Evolutionary conservation across 2,797 vertebrate genomes (phyloP), one percentile per base, ranked within the genome.

Genomic region (Phrynocephalus forsythii): DNA sequence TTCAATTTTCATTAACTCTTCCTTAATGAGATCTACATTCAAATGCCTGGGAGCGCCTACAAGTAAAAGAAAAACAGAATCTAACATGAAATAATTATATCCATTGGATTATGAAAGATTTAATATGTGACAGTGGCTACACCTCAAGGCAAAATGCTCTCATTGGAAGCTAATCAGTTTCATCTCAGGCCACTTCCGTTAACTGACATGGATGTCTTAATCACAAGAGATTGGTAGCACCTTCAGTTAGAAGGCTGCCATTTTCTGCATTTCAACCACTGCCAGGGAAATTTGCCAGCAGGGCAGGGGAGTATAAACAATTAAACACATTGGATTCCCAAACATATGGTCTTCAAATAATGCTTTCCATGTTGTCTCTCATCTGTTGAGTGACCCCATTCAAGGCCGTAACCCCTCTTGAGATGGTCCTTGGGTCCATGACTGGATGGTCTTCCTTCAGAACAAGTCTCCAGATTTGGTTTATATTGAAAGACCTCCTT

Each of bases 1-100:
- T 84, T 99, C 98, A 91, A 99, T 96, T 95, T 98, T 98, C 97
- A 99, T 95, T 91, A 99, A 96, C 83, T 98, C 98, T 66, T 98
- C 98, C 94, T 95, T 98, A 92, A 99, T 98, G 86, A 89, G 96
- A 94, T 96, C 97, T 90, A 98, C 93, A 26, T 99, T 98, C 94
- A 99, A 87, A 92, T 99, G 98, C 88, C 96, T 97, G 72, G 99
- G 99, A 86, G 97, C 98, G 63, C 99, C 99, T 99, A 94, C 33
- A 79, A 93, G 91, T 6, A 85, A 92, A 77, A 94, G 93, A 38
- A 72, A 88, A 30, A 77, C 3, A 79, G 82, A 90, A 83, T 26
- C 20, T 90, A 38, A 22, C 16, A 72, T 66, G 87, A 56, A 86
- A 38, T 11, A 38, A 18, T 89, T n/a, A 86, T 63, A 56, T 28